These are phyloP conservation scores for Ceratotherium simum DNA, from an alignment of 2,113 vertebrate species.

Conservation along the genomic window DNA sequence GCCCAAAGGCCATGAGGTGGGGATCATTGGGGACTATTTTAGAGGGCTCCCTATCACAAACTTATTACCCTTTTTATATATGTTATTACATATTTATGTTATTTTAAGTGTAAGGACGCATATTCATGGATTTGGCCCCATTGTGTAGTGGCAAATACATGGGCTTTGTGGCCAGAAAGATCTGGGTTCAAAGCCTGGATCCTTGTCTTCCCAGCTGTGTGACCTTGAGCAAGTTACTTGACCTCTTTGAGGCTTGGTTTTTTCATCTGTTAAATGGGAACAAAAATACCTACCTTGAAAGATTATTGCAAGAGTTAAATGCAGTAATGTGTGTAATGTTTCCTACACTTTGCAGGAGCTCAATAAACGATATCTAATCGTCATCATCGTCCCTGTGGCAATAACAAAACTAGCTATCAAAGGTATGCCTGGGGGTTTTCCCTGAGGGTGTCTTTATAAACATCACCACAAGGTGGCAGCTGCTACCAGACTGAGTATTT, in stretches of 20 bases:
- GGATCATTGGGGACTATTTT: not conserved
- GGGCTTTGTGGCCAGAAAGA: not conserved
- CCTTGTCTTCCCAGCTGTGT: not conserved
- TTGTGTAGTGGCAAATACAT: not conserved
- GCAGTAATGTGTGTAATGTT: not conserved
- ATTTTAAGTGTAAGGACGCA: not conserved
- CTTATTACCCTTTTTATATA: not conserved
- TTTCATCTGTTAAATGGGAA: not conserved
- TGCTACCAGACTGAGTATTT: not conserved
- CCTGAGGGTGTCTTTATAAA: not conserved
- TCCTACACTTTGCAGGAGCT: not conserved
- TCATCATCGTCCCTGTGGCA: not conserved
- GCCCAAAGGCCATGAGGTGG: not conserved
- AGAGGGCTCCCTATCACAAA: not conserved
- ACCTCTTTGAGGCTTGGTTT: not conserved
- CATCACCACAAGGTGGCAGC: conserved; percentile 59
- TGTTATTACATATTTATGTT: not conserved
- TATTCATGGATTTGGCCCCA: not conserved
- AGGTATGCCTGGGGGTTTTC: not conserved
- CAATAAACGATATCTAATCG: no score
- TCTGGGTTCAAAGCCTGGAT: not conserved
- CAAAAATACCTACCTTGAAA: not conserved
- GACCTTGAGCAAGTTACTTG: not conserved
- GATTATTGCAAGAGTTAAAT: not conserved
- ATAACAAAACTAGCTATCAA: not conserved